Evolutionary conservation across 2,797 vertebrate species (phyloP).

Genomic region (Diplodus sargus): DNA sequence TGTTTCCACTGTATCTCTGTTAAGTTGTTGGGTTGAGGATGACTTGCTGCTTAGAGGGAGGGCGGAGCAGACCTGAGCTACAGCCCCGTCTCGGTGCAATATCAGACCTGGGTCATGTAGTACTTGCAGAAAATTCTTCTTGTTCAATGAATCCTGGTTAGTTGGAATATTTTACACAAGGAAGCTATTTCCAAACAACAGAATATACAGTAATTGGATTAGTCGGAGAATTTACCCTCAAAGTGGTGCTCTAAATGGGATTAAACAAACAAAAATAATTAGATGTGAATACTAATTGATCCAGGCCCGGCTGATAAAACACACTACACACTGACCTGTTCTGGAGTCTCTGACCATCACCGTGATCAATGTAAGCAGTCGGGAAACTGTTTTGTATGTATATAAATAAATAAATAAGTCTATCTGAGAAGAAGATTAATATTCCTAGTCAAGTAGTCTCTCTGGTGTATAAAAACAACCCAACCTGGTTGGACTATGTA

Average conservation of each 20-base stretch:
- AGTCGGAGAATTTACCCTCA: constrained; percentile 17
- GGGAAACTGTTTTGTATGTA: constrained; percentile 90
- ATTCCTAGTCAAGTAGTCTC: constrained; percentile 90
- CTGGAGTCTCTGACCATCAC: constrained; percentile 82
- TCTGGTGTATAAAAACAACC: constrained; percentile 89
- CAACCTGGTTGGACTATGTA: constrained; percentile 97
- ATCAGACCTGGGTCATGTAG: constrained; percentile 58
- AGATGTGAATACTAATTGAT: constrained; percentile 63
- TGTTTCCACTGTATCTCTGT: constrained; percentile 72
- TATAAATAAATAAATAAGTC: constrained; percentile 87
- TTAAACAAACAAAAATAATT: constrained; percentile 41
- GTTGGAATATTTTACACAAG: constrained; percentile 53
- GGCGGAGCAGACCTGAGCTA: constrained; percentile 76
- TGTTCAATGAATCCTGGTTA: constrained; percentile 50
- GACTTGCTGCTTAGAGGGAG: constrained; percentile 82
- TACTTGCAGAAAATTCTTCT: constrained; percentile 51
- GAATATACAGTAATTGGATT: constrained; percentile 25
- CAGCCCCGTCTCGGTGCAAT: constrained; percentile 58
- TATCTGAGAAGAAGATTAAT: constrained; percentile 85
- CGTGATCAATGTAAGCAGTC: constrained; percentile 85
- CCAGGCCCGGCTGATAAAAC: constrained; percentile 72
- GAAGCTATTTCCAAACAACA: constrained; percentile 24
- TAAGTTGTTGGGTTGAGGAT: constrained; percentile 72
- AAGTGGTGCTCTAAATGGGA: constrained; percentile 50
- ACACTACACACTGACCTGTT: constrained; percentile 76